Evolutionary conservation across 2,888 invertebrate genomes (phyloP).

Genomic region (Agapetus fuscipes): DNA sequence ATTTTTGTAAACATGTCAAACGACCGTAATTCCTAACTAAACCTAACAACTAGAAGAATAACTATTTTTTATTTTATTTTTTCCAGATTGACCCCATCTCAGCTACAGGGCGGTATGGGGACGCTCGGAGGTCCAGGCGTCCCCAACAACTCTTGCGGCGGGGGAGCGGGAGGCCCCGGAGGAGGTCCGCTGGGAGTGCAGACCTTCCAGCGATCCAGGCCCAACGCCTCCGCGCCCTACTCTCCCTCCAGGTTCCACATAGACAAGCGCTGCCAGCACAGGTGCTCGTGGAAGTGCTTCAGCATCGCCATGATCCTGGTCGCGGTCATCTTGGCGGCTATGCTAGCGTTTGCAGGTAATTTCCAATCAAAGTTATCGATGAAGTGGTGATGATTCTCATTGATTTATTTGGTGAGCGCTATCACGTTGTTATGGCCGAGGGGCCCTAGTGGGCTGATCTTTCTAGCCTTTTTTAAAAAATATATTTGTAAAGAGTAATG

Average conservation of each 20-base stretch:
- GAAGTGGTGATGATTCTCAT: too few relatives aligned
- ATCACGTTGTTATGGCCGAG: too few relatives aligned
- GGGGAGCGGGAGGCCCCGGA: conserved; percentile 54
- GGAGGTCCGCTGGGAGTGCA: conserved; percentile 78
- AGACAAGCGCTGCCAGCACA: conserved; percentile 86
- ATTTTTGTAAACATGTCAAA: too few relatives aligned
- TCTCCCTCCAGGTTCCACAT: conserved; percentile 90
- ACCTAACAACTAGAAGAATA: too few relatives aligned
- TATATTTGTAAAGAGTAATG: too few relatives aligned
- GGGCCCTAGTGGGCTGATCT: too few relatives aligned
- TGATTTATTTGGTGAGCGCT: too few relatives aligned
- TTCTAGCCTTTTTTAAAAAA: too few relatives aligned
- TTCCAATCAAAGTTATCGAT: too few relatives aligned
- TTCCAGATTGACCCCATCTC: conserved; percentile 43
- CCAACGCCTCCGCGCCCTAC: conserved; percentile 62
- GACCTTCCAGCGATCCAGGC: conserved; percentile 64
- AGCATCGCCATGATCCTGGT: conserved; percentile 88
- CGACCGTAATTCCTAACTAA: too few relatives aligned
- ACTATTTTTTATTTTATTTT: conserved; percentile 18
- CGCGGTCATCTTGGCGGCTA: conserved; percentile 81
- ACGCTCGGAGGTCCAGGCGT: conserved; percentile 45
- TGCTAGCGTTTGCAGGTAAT: conserved; percentile 90
- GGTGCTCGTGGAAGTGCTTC: conserved; percentile 95
- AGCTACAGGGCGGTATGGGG: conserved; percentile 28
- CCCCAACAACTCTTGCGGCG: conserved; percentile 46